phyloP scores from a whole-genome alignment of 2,797 vertebrate species.

The Malacoraja senta region DNA sequence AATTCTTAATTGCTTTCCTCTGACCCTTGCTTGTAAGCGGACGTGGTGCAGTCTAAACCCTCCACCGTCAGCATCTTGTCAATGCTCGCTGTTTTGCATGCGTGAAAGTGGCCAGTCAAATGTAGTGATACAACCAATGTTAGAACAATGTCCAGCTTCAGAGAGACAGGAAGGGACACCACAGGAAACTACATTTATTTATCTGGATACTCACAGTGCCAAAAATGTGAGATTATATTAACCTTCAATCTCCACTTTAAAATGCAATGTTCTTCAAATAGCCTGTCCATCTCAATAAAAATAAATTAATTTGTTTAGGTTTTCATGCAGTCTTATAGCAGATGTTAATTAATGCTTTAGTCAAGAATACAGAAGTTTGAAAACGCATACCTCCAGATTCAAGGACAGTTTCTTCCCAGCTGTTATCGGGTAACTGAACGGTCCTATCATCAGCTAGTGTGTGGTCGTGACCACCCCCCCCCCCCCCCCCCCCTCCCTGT shows the following conservation, averaged over 20 bases:
- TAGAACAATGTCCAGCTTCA: too few species aligned
- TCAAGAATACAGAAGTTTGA: too few species aligned
- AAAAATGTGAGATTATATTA: not conserved
- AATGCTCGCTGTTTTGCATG: not conserved
- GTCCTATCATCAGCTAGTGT: too few species aligned
- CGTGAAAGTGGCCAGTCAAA: not conserved
- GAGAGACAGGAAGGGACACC: not conserved
- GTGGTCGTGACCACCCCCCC: too few species aligned
- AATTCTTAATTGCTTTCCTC: not conserved
- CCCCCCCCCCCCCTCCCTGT: too few species aligned
- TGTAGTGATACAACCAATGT: not conserved
- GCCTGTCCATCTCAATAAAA: not conserved
- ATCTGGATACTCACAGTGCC: not conserved
- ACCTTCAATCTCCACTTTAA: not conserved
- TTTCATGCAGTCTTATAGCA: too few species aligned
- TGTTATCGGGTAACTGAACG: too few species aligned
- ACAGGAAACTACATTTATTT: not conserved
- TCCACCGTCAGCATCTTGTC: not conserved
- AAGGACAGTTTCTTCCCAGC: too few species aligned
- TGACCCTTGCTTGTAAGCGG: not conserved
- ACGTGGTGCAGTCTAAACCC: too few species aligned
- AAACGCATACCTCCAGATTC: too few species aligned
- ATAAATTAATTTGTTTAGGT: too few species aligned
- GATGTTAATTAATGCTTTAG: too few species aligned
- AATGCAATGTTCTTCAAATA: constrained; percentile 10